A percentile compares a stretch with the other conserved stretches of the same genome.
These are phyloP conservation scores for Neoniphon sammara DNA, from an alignment of 2,797 vertebrate species.

Conservation along the genomic window DNA sequence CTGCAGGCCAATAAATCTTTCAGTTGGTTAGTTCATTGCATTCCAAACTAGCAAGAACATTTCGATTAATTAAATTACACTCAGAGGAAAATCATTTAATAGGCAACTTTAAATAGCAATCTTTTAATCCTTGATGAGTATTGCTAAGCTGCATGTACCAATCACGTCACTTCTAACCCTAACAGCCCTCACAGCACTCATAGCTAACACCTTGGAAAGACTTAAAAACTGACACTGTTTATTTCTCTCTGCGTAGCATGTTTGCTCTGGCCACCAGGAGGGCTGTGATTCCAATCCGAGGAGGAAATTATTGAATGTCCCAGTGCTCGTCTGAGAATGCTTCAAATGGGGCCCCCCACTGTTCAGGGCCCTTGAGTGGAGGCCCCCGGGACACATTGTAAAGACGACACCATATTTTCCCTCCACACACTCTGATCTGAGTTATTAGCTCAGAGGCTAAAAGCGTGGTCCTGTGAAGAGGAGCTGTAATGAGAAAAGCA, in stretches of 20 bases:
- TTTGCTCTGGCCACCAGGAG: constrained; percentile 56
- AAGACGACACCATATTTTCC: constrained; percentile 69
- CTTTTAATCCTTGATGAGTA: background rate
- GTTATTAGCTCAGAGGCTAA: constrained; percentile 66
- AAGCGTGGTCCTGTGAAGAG: constrained; percentile 55
- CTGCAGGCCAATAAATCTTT: constrained; percentile 19
- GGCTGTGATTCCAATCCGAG: constrained; percentile 42
- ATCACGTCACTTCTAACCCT: background rate
- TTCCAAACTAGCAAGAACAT: background rate
- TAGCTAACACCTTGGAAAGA: constrained; percentile 27
- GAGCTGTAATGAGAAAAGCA: constrained; percentile 77
- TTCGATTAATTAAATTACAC: constrained; percentile 3
- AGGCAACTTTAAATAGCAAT: background rate
- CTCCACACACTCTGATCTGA: constrained; percentile 66
- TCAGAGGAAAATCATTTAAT: background rate
- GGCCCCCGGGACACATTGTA: constrained; percentile 59
- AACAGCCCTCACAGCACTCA: constrained; percentile 4
- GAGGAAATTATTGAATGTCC: constrained; percentile 63
- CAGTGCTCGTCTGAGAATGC: constrained; percentile 62
- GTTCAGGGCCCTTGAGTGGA: constrained; percentile 41
- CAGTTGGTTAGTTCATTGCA: constrained; percentile 1
- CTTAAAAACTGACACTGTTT: constrained; percentile 43
- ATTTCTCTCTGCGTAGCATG: constrained; percentile 48
- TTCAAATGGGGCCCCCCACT: constrained; percentile 58
- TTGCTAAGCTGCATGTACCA: background rate